Percentiles rank a stretch among this genome's conserved stretches.
Conservation (phyloP, 2,888 invertebrate genomes). For the Sialis fuliginosa region DNA sequence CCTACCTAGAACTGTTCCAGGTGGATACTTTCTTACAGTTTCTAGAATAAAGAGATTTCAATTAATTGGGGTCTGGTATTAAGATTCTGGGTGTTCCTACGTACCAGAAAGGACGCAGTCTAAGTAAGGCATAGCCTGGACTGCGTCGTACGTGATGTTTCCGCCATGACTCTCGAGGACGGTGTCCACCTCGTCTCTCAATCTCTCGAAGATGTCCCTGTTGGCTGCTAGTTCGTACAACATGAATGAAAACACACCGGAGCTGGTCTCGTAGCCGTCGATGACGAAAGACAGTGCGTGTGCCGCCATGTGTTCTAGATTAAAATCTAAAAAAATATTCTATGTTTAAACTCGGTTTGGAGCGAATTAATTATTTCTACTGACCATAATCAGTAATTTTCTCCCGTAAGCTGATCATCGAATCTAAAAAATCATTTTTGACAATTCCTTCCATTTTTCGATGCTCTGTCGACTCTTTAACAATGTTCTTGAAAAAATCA, state of each 20-base stretch:
- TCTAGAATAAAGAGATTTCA: slow-evolving; percentile 11
- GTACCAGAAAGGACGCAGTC: slow-evolving; percentile 28
- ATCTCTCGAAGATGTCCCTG: slow-evolving; percentile 23
- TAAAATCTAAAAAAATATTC: slow-evolving; percentile 12
- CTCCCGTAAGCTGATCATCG: slow-evolving; percentile 19
- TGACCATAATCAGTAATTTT: slow-evolving; percentile 6
- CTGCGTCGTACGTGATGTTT: slow-evolving; percentile 26
- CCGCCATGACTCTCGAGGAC: slow-evolving; percentile 21
- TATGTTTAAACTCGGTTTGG: background rate
- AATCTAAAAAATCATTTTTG: slow-evolving; percentile 25
- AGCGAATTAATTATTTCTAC: background rate
- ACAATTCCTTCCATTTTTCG: too few species aligned
- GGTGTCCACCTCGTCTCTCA: slow-evolving; percentile 23
- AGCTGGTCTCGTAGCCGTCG: slow-evolving; percentile 35
- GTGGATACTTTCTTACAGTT: slow-evolving; percentile 16
- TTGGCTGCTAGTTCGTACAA: slow-evolving; percentile 29
- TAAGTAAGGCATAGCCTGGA: slow-evolving; percentile 28
- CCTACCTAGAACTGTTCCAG: slow-evolving; percentile 11
- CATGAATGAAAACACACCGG: slow-evolving; percentile 26
- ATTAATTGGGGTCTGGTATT: too few species aligned
- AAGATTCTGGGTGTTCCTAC: background rate
- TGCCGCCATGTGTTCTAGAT: slow-evolving; percentile 28
- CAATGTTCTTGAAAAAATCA: too few species aligned
- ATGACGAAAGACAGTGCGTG: slow-evolving; percentile 34
- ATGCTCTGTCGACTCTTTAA: too few species aligned